phyloP scores from a whole-genome alignment of 2,797 vertebrate genomes.

The Pipistrellus kuhlii region DNA sequence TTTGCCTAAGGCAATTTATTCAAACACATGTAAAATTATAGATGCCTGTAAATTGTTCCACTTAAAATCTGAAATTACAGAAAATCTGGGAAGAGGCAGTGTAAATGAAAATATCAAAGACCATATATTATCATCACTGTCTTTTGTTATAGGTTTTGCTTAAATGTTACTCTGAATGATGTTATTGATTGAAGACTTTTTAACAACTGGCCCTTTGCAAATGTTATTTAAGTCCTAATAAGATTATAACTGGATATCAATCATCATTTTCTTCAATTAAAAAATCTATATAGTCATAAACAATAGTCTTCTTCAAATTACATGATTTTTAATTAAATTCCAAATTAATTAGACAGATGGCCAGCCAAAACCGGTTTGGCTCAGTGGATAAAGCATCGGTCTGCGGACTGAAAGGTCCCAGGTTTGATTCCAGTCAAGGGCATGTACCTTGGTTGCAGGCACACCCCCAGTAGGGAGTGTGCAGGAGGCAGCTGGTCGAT shows the following conservation, averaged over 20 bases:
- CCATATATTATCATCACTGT: not conserved
- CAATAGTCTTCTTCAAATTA: slow-evolving; percentile 35
- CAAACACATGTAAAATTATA: not conserved
- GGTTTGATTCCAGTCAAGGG: no score
- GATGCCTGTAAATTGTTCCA: not conserved
- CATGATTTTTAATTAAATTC: slow-evolving; percentile 56
- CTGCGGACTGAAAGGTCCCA: no score
- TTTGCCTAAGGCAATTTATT: not conserved
- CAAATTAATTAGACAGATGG: slow-evolving; percentile 43
- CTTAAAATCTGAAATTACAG: slow-evolving; percentile 28
- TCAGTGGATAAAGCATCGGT: no score
- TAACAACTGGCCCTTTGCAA: not conserved
- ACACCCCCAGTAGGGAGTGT: no score
- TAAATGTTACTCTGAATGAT: not conserved
- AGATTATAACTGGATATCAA: slow-evolving; percentile 1
- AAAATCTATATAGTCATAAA: not conserved
- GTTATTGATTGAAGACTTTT: slow-evolving; percentile 24
- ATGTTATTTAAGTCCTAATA: slow-evolving; percentile 31
- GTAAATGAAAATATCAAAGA: not conserved
- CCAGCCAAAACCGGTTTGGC: no score
- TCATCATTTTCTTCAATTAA: not conserved
- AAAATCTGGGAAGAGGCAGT: not conserved
- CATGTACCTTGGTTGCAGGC: no score
- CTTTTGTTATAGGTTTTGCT: slow-evolving; percentile 8
- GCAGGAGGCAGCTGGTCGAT: no score